These are phyloP conservation scores for Tautogolabrus adspersus DNA, from an alignment of 2,113 vertebrate species.

Conservation along the genomic window DNA sequence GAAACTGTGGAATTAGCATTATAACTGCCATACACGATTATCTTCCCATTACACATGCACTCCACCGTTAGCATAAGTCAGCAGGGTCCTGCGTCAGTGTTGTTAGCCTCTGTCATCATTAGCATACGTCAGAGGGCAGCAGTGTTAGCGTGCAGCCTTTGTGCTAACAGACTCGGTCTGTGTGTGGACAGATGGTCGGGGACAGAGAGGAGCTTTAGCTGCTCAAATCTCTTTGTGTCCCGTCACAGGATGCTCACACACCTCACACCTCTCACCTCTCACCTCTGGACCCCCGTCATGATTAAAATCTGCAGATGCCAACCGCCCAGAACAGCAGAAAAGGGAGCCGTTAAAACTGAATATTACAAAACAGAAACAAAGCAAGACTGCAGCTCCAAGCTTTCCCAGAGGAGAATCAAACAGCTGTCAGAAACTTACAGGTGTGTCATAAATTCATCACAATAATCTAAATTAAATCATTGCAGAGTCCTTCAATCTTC, in stretches of 20 bases:
- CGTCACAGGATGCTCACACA: constrained; percentile 6
- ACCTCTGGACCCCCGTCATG: neutral
- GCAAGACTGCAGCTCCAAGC: no score
- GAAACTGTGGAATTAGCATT: no score
- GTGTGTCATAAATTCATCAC: no score
- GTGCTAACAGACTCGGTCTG: constrained; percentile 33
- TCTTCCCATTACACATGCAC: constrained; percentile 13
- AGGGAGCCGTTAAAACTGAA: no score
- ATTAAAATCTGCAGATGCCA: constrained; percentile 1
- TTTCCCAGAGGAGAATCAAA: no score
- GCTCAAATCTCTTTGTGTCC: constrained; percentile 50
- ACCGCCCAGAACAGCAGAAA: no score
- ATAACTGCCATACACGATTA: neutral
- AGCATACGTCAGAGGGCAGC: constrained; percentile 19
- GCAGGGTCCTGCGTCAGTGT: neutral
- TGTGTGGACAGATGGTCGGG: constrained; percentile 60
- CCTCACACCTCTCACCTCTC: constrained; percentile 16
- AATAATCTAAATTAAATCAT: no score
- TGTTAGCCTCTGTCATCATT: constrained; percentile 24
- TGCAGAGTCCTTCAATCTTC: no score
- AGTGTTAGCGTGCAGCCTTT: constrained; percentile 34
- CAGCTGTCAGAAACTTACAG: no score
- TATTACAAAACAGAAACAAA: no score
- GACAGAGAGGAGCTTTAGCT: constrained; percentile 39
- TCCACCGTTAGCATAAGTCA: constrained; percentile 20